These are phyloP conservation scores for Triplophysa dalaica DNA, from an alignment of 2,113 vertebrate species.

Conservation along the genomic window DNA sequence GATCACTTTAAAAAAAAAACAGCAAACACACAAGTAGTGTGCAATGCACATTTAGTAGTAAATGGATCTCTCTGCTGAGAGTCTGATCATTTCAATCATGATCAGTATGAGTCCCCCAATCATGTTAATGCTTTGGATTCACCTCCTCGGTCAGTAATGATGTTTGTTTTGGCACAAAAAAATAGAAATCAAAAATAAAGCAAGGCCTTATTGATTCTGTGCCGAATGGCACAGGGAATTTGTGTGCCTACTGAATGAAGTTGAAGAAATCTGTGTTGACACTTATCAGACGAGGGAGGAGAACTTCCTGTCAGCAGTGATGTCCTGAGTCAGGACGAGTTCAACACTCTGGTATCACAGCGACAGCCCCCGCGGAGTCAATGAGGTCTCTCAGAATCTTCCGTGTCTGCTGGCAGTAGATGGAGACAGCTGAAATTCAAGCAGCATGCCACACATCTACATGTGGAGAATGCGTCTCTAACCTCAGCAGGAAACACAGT, in stretches of 20 bases:
- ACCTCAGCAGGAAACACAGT: neutral
- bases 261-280: neutral
- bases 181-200: too few species aligned
- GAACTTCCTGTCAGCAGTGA: conserved; percentile 22
- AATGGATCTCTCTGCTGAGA: too few species aligned
- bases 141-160: too few species aligned
- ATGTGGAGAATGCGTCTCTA: neutral
- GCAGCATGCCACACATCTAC: neutral
- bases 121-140: too few species aligned
- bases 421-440: conserved; percentile 1
- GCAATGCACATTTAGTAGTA: too few species aligned
- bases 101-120: too few species aligned
- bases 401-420: neutral
- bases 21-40: too few species aligned
- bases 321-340: conserved; percentile 16
- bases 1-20: too few species aligned
- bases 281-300: conserved; percentile 13
- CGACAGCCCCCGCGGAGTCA: neutral
- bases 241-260: neutral
- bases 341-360: neutral
- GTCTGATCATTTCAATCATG: too few species aligned
- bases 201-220: too few species aligned
- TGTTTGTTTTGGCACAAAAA: too few species aligned
- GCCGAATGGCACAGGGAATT: too few species aligned
- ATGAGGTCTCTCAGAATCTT: neutral